Base-by-base conservation (phyloP, 2,113 vertebrate genomes). In the Falco punctatus region DNA sequence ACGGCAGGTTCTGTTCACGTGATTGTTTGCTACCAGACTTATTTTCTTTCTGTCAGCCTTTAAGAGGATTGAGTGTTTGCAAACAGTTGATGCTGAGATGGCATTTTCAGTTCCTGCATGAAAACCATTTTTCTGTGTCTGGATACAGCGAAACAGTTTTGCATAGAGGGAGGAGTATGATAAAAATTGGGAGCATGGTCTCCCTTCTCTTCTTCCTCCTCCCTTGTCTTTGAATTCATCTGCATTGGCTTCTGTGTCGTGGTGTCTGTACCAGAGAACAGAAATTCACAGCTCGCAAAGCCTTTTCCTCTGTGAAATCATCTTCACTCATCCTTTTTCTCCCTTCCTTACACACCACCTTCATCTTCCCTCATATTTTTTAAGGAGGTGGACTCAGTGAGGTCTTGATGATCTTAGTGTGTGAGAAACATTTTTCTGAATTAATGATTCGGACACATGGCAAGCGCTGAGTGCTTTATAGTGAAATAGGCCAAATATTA, bases 61-160 rank as follows among this genome's bases (percentile, higher is more conserved):
- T 88, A 88, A 58, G 86, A 87, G 90, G 90, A 74, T 86, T 26
- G 58, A 94, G 40, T 81, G 15, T 85, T 96, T 96, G 94, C 94
- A 97, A 90, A 91, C 75, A 91, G 51, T 91, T 88, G 57, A 33
- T 97, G 96, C 93, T 96, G 96, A 98, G 93, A 33, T 49, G 87
- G 95, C 96, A 90, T 90, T 98, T 98, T 97, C 94, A 81, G 92
- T 97, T 98, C 96, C 97, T 96, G 24, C 35, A 46, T 65, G 70
- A 59, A 81, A 94, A 88, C 78, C 46, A n/a, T 92, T 90, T 91
- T 88, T 67, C 46, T 64, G 40, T 65, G 32, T 33, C 62, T 90
- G 80, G 78, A 79, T 75, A 15, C 62, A 92, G 38, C 74, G 75
- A 32, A 91, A 61, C 24, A 72, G 75, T 82, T 97, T 65, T 55